phyloP scores from a whole-genome alignment of 2,888 invertebrate genomes.

The Geotrupes spiniger region DNA sequence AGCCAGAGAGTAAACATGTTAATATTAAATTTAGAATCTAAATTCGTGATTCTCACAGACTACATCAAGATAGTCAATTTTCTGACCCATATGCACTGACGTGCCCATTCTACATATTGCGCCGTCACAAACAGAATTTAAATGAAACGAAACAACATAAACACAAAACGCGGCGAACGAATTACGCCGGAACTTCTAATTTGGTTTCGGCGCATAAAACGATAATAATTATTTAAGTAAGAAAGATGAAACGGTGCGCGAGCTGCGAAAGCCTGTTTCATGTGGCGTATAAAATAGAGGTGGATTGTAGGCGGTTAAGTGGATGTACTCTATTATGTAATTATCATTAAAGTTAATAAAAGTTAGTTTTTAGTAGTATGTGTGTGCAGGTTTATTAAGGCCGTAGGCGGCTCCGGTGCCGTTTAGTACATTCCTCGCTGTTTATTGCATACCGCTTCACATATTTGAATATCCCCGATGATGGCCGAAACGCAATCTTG shows the following conservation, averaged over 20 bases:
- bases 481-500: conserved; percentile 34
- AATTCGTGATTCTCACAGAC: no score
- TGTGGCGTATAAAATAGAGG: conserved; percentile 19
- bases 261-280: conserved; percentile 3
- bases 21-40: no score
- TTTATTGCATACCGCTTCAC: conserved; percentile 31
- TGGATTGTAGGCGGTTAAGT: conserved; percentile 11
- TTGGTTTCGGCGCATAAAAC: conserved; percentile 15
- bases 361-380: conserved; percentile 23
- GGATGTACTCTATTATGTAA: conserved; percentile 13
- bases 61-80: no score
- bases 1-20: no score
- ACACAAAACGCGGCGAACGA: not conserved
- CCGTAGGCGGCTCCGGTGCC: conserved; percentile 15
- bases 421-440: conserved; percentile 28
- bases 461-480: conserved; percentile 32
- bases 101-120: no score
- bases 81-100: no score
- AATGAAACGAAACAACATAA: no score
- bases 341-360: conserved; percentile 22
- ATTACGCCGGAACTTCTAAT: conserved; percentile 11
- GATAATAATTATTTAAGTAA: conserved; percentile 18
- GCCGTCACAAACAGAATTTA: no score
- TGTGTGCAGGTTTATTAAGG: conserved; percentile 7
- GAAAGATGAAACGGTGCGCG: conserved; percentile 1